A percentile compares a stretch with the other conserved stretches of the same genome.
phyloP scores from a whole-genome alignment of 2,797 vertebrate species.

The Caiman crocodilus region DNA sequence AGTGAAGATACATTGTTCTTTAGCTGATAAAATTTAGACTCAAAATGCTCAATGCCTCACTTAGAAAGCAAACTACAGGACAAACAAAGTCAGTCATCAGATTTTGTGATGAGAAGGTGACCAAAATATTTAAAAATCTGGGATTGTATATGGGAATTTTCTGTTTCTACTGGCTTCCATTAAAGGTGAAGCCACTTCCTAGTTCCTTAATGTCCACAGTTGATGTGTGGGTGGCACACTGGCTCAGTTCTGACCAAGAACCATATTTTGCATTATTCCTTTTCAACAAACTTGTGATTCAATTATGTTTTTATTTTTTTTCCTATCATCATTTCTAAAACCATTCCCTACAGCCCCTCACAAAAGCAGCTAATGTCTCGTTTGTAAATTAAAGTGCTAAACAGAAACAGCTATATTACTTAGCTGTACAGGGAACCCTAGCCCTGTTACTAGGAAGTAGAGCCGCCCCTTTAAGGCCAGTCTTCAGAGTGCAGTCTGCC shows the following conservation, averaged over 20 bases:
- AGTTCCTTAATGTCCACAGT: not conserved
- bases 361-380: not conserved
- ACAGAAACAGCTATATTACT: conserved; percentile 19
- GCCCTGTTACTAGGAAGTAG: too few relatives aligned
- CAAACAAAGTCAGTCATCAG: not conserved
- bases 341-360: conserved; percentile 2
- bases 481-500: too few relatives aligned
- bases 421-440: not conserved
- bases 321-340: not conserved
- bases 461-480: too few relatives aligned
- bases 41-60: not conserved
- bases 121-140: not conserved
- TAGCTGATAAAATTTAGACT: not conserved
- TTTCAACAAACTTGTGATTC: not conserved
- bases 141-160: not conserved
- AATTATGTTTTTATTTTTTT: not conserved
- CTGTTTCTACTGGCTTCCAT: fast-evolving
- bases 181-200: not conserved
- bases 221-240: not conserved
- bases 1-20: not conserved
- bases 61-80: not conserved
- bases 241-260: not conserved
- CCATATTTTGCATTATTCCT: not conserved
- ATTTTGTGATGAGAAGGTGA: fast-evolving
- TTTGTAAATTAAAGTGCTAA: not conserved